These are phyloP conservation scores for Propithecus deckenii DNA, from an alignment of 2,797 vertebrate species.

Conservation along the genomic window DNA sequence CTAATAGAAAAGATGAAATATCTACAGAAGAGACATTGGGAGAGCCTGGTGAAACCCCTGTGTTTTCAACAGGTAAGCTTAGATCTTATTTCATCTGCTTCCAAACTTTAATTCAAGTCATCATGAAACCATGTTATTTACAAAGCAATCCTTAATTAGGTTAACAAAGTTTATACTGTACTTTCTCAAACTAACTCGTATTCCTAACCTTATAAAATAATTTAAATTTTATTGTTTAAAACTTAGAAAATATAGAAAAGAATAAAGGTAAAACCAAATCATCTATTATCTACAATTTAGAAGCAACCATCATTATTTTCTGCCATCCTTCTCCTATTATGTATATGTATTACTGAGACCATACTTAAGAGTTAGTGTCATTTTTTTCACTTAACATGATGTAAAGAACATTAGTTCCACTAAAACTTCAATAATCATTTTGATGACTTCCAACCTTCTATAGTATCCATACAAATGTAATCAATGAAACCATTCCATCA, in stretches of 20 bases:
- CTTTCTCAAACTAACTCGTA: background rate
- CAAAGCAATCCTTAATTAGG: slow-evolving; percentile 19
- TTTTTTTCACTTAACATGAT: background rate
- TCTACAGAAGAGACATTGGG: slow-evolving; percentile 69
- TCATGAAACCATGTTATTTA: background rate
- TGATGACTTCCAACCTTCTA: background rate
- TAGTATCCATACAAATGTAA: background rate
- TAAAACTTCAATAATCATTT: background rate
- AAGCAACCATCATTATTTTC: background rate
- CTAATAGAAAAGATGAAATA: slow-evolving; percentile 83
- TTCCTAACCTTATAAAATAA: background rate
- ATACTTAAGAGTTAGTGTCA: background rate
- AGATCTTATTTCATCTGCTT: background rate
- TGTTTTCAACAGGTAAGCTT: slow-evolving; percentile 81
- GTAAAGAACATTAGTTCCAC: background rate
- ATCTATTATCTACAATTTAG: background rate
- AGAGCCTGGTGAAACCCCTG: slow-evolving; percentile 60
- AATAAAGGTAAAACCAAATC: slow-evolving; percentile 31
- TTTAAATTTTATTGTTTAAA: background rate
- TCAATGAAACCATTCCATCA: background rate
- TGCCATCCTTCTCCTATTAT: background rate
- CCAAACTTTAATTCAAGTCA: background rate
- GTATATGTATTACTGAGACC: background rate
- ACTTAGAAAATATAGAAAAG: background rate
- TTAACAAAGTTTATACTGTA: background rate